Evolutionary conservation across 1,140 invertebrate genomes (phyloP).

Genomic region (Galendromus occidentalis): DNA sequence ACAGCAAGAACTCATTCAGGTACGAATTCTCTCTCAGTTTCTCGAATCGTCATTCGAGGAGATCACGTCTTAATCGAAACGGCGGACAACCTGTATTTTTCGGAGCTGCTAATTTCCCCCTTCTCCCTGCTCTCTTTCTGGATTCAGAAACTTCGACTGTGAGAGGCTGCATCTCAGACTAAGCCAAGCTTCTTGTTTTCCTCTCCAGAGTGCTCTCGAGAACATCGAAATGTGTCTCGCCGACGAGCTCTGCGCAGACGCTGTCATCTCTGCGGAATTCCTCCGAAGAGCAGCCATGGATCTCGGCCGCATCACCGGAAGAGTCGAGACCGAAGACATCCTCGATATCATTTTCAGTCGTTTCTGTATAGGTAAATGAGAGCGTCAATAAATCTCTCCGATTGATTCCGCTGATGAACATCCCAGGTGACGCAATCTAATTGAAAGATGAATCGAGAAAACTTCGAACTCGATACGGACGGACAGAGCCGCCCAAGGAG

Average conservation of each 20-base stretch:
- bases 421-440: too few relatives aligned
- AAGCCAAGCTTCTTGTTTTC: neutral
- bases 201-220: slow-evolving; percentile 22
- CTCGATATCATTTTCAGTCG: slow-evolving; percentile 61
- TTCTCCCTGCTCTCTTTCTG: neutral
- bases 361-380: slow-evolving; percentile 74
- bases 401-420: too few relatives aligned
- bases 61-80: neutral
- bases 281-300: slow-evolving; percentile 41
- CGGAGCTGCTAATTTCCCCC: neutral
- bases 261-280: slow-evolving; percentile 46
- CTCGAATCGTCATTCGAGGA: neutral
- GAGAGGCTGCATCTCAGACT: neutral
- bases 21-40: neutral
- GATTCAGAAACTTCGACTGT: neutral
- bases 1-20: neutral
- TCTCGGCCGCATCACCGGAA: slow-evolving; percentile 52
- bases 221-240: slow-evolving; percentile 21
- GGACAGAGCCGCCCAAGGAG: too few relatives aligned
- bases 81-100: neutral
- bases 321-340: slow-evolving; percentile 50
- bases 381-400: neutral
- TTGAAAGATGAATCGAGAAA: too few relatives aligned
- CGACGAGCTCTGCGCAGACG: slow-evolving; percentile 22
- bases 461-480: too few relatives aligned